Percentiles rank a stretch among this genome's conserved stretches.
These are phyloP conservation scores for Agonopterix subpropinquella DNA, from an alignment of 2,888 invertebrate species.

Conservation along the genomic window DNA sequence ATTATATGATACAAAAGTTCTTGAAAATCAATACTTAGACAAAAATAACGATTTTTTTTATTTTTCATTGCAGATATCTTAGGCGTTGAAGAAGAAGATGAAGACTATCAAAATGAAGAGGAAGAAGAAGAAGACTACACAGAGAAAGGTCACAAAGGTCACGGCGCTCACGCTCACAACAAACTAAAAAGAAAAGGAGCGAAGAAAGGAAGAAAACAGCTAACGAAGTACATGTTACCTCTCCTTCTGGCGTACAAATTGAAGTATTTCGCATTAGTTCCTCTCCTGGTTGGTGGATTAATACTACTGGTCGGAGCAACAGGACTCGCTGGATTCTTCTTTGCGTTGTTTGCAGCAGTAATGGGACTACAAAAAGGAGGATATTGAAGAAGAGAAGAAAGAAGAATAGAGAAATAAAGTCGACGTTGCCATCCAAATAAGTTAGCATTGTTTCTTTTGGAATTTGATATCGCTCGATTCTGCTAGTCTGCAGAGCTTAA, in stretches of 20 bases:
- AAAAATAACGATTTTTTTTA: constrained; percentile 6
- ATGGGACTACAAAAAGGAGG: constrained; percentile 81
- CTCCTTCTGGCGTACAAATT: constrained; percentile 88
- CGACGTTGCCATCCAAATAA: constrained; percentile 55
- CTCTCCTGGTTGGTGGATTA: constrained; percentile 82
- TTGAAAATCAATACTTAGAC: too few species aligned
- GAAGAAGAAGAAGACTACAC: constrained; percentile 40
- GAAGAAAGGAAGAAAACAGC: constrained; percentile 76
- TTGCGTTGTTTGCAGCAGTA: constrained; percentile 88
- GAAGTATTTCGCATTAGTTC: constrained; percentile 86
- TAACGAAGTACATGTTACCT: constrained; percentile 83
- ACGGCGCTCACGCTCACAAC: constrained; percentile 2
- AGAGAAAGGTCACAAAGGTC: constrained; percentile 33
- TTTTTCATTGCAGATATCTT: constrained; percentile 50
- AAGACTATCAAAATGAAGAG: constrained; percentile 40
- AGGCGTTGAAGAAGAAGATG: constrained; percentile 45
- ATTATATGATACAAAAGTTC: too few species aligned
- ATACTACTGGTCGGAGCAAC: constrained; percentile 85
- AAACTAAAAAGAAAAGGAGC: constrained; percentile 41
- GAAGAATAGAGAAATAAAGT: constrained; percentile 22
- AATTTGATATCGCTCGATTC: constrained; percentile 2
- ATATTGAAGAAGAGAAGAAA: constrained; percentile 35
- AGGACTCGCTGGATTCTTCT: constrained; percentile 90
- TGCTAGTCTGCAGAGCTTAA: constrained; percentile 5
- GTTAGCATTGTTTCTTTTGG: constrained; percentile 25